Base-by-base conservation (phyloP, 2,888 invertebrate species). In the Pollenia angustigena region DNA sequence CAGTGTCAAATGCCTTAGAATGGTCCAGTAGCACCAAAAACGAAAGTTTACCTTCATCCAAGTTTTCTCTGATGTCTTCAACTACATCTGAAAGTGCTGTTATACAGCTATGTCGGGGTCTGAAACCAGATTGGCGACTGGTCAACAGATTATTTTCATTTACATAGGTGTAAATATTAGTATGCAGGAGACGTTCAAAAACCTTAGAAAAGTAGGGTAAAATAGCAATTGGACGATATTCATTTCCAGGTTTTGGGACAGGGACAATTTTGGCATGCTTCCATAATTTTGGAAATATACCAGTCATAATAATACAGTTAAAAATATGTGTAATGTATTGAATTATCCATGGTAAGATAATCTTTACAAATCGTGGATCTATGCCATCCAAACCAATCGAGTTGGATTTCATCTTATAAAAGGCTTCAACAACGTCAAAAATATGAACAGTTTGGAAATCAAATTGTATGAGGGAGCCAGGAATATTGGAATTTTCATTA, bases 21-120 rank as follows among this genome's bases (percentile, higher is more conserved):
- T 52, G n/a, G n/a, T 52, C 50, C 50, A 52, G 50, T 52, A 52
- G n/a, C 6, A 52, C 50, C 50, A 52, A 52, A 52, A 52, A 14
- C 50, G 50, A 52, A 11, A 52, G n/a, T 52, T 52, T 52, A 14
- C 50, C 50, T 11, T 52, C 50, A 52, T 52, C 50, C n/a, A 52
- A 52, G n/a, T 52, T 52, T 11, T n/a, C 50, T 52, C 50, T 52
- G n/a, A 52, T 52, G 1, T 18, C 18, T 18, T 18, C 18, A 18
- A 18, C 18, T 18, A 18, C 18, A 18, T 18, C 18, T 18, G 18
- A 52, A 52, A 52, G 50, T n/a, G 50, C 50, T 52, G 50, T 52
- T 14, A 52, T 52, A 52, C 50, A 52, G 50, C 50, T 14, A 14
- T 52, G 50, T 18, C 12, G 48, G 14, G 48, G 48, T 48, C 48